Evolutionary conservation across 1,140 invertebrate genomes (phyloP).

Genomic region (Muscidifurax raptorellus): DNA sequence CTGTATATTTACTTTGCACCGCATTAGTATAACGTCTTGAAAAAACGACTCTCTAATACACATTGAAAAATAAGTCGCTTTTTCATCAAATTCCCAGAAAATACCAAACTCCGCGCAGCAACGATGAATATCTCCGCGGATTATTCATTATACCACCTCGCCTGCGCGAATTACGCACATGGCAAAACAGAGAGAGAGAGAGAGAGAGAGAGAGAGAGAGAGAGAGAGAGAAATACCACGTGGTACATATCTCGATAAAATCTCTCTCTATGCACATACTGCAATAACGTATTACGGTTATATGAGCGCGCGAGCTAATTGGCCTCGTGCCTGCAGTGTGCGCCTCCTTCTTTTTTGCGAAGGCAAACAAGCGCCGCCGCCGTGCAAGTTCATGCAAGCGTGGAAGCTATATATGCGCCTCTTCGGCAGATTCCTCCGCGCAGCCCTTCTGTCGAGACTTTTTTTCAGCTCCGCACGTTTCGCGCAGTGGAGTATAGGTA

Average conservation of each 20-base stretch:
- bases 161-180: neutral
- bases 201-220: neutral
- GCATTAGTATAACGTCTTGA: too few species aligned
- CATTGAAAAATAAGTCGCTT: neutral
- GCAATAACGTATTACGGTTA: constrained; percentile 48
- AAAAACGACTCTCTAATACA: neutral
- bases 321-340: constrained; percentile 9
- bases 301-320: constrained; percentile 43
- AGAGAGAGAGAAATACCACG: constrained; percentile 3
- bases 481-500: constrained; percentile 12
- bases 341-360: constrained; percentile 21
- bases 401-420: constrained; percentile 12
- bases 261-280: constrained; percentile 2
- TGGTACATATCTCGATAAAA: constrained; percentile 42
- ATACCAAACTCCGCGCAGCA: constrained; percentile 1
- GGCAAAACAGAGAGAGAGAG: neutral
- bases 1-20: too few species aligned
- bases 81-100: constrained; percentile 1
- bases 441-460: neutral
- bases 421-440: neutral
- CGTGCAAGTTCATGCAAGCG: constrained; percentile 27
- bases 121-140: constrained; percentile 19
- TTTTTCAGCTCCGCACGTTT: constrained; percentile 44
- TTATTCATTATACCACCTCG: constrained; percentile 45
- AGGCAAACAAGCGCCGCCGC: constrained; percentile 19